phyloP scores from a whole-genome alignment of 2,113 vertebrate genomes.

The Machaerirhynchus nigripectus region DNA sequence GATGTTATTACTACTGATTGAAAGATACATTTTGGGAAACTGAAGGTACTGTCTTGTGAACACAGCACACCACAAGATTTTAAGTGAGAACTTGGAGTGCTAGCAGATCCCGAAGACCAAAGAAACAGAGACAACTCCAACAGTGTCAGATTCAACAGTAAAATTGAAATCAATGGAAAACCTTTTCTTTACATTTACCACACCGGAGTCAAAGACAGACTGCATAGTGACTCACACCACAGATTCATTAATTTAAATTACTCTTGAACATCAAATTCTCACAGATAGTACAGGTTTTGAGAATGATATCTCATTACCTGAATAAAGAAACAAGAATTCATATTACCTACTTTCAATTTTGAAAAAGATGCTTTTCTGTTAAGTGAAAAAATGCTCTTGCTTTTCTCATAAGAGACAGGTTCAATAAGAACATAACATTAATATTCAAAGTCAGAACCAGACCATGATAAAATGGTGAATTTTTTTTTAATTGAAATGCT shows the following conservation, averaged over 20 bases:
- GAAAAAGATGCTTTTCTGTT: neutral
- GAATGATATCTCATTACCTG: neutral
- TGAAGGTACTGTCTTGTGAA: neutral
- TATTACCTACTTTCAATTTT: neutral
- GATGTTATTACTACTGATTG: neutral
- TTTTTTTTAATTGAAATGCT: neutral
- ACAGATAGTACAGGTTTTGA: neutral
- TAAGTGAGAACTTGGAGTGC: neutral
- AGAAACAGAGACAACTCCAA: neutral
- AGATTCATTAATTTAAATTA: neutral
- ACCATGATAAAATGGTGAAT: neutral
- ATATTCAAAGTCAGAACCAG: neutral
- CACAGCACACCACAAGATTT: neutral
- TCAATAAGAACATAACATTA: neutral
- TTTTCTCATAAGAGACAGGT: neutral
- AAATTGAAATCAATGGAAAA: neutral
- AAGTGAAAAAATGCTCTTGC: neutral
- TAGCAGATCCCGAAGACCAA: neutral
- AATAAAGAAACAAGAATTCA: neutral
- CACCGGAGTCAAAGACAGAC: neutral
- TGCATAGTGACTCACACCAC: neutral
- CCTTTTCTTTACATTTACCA: neutral
- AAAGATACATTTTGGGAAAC: fast-evolving
- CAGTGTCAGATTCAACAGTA: neutral
- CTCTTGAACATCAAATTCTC: neutral